Evolutionary conservation across 1,140 invertebrate genomes (phyloP).

Genomic region (Himalopsyche phryganea): DNA sequence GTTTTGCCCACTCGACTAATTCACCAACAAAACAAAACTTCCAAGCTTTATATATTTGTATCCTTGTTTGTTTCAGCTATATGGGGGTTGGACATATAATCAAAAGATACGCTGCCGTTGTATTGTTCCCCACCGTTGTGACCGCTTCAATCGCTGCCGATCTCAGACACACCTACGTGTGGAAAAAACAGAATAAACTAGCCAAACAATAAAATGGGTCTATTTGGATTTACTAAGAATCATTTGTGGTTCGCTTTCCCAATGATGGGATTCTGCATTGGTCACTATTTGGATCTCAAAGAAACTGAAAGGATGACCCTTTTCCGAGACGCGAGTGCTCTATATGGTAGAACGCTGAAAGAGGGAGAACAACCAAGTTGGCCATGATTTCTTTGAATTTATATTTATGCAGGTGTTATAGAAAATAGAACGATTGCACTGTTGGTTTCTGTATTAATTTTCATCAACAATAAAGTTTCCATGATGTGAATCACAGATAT

Average conservation of each 20-base stretch:
- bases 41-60: too few relatives aligned
- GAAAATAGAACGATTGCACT: too few relatives aligned
- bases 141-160: conserved; percentile 62
- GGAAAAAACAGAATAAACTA: conserved; percentile 56
- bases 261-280: conserved; percentile 55
- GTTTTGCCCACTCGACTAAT: too few relatives aligned
- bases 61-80: conserved; percentile 42
- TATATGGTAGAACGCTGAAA: conserved; percentile 64
- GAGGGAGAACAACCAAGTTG: conserved; percentile 68
- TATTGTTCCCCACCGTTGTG: conserved; percentile 61
- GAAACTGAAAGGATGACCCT: conserved; percentile 66
- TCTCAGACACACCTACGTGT: conserved; percentile 64
- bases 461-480: too few relatives aligned
- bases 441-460: too few relatives aligned
- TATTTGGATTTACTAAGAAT: conserved; percentile 52
- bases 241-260: conserved; percentile 53
- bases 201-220: conserved; percentile 40
- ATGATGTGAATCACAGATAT: too few relatives aligned
- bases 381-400: conserved; percentile 47
- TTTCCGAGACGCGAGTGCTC: conserved; percentile 73
- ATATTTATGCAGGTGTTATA: too few relatives aligned
- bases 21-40: too few relatives aligned
- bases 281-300: conserved; percentile 60
- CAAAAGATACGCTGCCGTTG: conserved; percentile 57
- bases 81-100: conserved; percentile 47